Evolutionary conservation across 2,888 invertebrate genomes (phyloP), one percentile per base, ranked within the genome.

Genomic region (Drosophila emarginata): DNA sequence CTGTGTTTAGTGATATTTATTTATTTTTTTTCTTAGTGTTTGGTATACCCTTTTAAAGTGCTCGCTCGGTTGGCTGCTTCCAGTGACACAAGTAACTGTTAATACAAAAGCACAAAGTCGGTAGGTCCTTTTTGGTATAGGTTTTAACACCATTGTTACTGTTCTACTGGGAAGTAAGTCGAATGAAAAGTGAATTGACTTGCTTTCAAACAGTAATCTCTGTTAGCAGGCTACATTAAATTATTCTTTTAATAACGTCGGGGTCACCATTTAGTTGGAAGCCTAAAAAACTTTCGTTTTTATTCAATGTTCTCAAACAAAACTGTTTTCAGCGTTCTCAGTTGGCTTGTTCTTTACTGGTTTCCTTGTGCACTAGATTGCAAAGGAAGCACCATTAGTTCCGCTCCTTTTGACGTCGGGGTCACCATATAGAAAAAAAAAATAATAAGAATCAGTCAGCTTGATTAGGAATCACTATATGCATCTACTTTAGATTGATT

Each of bases 1-100:
- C 85, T 84, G 74, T 87, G 85, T 77, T 77, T 80, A 74, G 79
- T 80, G 84, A 73, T 78, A 77, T 84, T 79, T 72, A 68, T 70
- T 69, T 68, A 61, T 68, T 68, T 57, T 70, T 71, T 71, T 64
- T 56, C 69, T 9, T 54, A 51, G 56, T 40, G 15, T 59, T 56
- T 50, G 28, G 28, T 36, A 54, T 54, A 54, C 54, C 54, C 54
- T 54, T 28, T 15, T 32, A 15, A 54, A 54, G 14, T 32, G 53
- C 45, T 45, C 7, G 37, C 37, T n/a, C n/a, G 37, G 4, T n/a
- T 37, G 37, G 37, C n/a, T 32, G 32, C 32, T 32, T 32, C 4
- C 45, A 45, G 14, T 45, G 45, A 45, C 45, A 45, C 18, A 21
- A 45, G 4, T 45, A 45, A 45, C 45, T 45, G 45, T 45, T 45